Percentiles rank a stretch among this genome's conserved stretches.
Evolutionary conservation across 2,888 invertebrate species (phyloP).

Genomic region (Synanthedon formicaeformis): DNA sequence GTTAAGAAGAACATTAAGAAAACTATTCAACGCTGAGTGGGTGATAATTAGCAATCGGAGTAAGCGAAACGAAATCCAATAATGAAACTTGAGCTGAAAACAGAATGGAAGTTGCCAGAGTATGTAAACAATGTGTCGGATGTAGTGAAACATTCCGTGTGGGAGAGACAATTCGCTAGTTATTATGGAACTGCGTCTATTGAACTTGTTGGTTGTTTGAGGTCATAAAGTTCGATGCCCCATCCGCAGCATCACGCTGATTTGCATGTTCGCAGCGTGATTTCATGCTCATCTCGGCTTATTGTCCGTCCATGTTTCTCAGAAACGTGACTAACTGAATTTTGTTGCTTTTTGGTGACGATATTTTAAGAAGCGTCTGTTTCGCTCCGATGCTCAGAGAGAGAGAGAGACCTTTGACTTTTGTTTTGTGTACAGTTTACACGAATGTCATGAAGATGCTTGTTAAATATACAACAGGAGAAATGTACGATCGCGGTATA

Average conservation of each 20-base stretch:
- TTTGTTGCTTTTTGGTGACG: constrained; percentile 20
- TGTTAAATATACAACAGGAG: not conserved
- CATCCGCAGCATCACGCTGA: constrained; percentile 32
- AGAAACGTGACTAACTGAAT: constrained; percentile 34
- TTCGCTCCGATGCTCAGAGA: not conserved
- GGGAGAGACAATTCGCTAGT: not conserved
- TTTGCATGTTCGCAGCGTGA: constrained; percentile 42
- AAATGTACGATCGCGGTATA: not conserved
- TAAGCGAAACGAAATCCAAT: too few species aligned
- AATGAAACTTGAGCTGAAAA: not conserved
- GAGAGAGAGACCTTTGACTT: not conserved
- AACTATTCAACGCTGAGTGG: too few species aligned
- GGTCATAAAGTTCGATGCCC: constrained; percentile 40
- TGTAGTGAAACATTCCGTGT: not conserved
- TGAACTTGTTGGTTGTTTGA: constrained; percentile 11
- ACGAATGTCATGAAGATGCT: not conserved
- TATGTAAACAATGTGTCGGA: not conserved
- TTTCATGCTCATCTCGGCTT: constrained; percentile 32
- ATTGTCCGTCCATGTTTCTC: constrained; percentile 26
- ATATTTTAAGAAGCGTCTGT: constrained; percentile 4
- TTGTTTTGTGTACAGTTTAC: not conserved
- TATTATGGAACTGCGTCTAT: constrained; percentile 13
- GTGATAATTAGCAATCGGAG: too few species aligned
- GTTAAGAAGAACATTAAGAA: too few species aligned
- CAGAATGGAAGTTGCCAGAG: not conserved